phyloP scores from a whole-genome alignment of 2,888 invertebrate genomes.

The Ormyrus labotus region DNA sequence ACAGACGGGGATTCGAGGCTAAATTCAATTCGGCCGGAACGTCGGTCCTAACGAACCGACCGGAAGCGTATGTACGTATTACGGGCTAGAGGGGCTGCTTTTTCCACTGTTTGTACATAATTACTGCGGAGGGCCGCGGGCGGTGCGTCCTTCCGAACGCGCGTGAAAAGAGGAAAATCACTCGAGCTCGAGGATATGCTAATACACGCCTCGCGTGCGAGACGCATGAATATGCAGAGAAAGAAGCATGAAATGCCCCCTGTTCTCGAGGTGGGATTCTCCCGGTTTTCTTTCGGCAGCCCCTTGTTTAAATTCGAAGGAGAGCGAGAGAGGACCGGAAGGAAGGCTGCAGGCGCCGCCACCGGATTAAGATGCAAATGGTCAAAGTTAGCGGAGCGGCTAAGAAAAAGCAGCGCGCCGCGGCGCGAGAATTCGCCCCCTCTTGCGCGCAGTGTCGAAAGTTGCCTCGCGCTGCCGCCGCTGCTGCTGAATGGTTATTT shows the following conservation, averaged over 20 bases:
- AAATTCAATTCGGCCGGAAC: conserved; percentile 32
- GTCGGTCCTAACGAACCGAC: neutral
- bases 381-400: conserved; percentile 24
- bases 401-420: conserved; percentile 15
- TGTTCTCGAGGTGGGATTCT: conserved; percentile 32
- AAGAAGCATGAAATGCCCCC: conserved; percentile 23
- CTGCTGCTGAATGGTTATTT: neutral
- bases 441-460: neutral
- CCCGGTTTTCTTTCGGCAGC: conserved; percentile 1
- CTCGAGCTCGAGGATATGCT: conserved; percentile 37
- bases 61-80: neutral
- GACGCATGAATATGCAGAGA: conserved; percentile 51
- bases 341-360: neutral
- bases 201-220: conserved; percentile 11
- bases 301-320: conserved; percentile 40
- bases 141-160: neutral
- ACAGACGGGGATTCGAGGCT: neutral
- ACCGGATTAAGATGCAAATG: conserved; percentile 53
- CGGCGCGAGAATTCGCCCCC: neutral
- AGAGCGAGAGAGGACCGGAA: neutral
- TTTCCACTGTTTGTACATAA: neutral
- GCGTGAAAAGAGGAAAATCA: conserved; percentile 13
- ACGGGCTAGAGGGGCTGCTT: neutral
- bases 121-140: no score
- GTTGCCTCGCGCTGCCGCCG: neutral